These are phyloP conservation scores for Leptopilina clavipes DNA, from an alignment of 1,140 invertebrate species.

Conservation along the genomic window DNA sequence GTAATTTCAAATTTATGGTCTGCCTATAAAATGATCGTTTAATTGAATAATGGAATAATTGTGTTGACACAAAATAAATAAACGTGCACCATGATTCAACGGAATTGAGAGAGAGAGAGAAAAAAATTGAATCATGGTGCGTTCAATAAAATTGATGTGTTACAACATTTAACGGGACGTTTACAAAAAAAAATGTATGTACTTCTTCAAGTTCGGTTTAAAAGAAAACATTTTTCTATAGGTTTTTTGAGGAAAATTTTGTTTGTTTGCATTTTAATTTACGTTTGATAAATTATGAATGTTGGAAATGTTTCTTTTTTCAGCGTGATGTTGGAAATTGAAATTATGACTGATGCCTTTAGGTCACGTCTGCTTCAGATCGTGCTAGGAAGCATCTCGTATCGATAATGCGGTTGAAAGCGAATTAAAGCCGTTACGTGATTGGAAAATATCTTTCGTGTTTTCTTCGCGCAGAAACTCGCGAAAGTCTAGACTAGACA, in stretches of 20 bases:
- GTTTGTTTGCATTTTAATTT: background rate
- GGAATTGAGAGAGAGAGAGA: too few relatives aligned
- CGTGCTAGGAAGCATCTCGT: constrained; percentile 25
- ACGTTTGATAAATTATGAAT: background rate
- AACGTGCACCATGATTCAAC: too few relatives aligned
- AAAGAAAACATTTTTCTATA: too few relatives aligned
- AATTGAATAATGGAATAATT: too few relatives aligned
- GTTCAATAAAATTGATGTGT: too few relatives aligned
- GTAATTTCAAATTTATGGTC: too few relatives aligned
- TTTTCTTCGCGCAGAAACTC: constrained; percentile 31
- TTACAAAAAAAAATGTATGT: too few relatives aligned
- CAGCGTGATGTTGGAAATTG: background rate
- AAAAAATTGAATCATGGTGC: too few relatives aligned
- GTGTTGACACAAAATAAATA: background rate
- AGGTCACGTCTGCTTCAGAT: constrained; percentile 27
- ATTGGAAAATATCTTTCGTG: constrained; percentile 31
- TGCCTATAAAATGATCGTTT: too few relatives aligned
- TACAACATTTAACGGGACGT: too few relatives aligned
- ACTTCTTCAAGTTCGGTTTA: too few relatives aligned
- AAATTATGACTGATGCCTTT: constrained; percentile 31
- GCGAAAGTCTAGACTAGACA: constrained; percentile 29
- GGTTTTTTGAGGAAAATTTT: background rate
- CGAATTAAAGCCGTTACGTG: constrained; percentile 31
- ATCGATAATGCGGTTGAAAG: constrained; percentile 29
- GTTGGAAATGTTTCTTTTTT: background rate